Percentiles rank a stretch among this genome's conserved stretches.
Evolutionary conservation across 2,113 vertebrate species (phyloP).

Genomic region (Takifugu flavidus): DNA sequence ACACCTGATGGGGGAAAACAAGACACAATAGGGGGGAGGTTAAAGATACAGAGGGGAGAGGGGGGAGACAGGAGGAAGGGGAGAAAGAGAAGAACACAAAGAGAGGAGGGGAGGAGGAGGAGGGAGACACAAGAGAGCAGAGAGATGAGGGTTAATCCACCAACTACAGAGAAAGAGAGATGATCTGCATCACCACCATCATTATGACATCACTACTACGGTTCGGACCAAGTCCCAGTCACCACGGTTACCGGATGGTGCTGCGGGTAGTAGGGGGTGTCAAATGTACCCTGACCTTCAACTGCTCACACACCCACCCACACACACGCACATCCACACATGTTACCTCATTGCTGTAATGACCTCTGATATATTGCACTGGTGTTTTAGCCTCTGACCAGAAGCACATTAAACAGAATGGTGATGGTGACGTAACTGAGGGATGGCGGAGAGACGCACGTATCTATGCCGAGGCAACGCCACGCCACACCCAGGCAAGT

Average conservation of each 20-base stretch:
- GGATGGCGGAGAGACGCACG: too few species aligned
- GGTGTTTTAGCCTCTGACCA: neutral
- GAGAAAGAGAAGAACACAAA: constrained; percentile 23
- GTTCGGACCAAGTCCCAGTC: constrained; percentile 63
- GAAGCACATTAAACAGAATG: neutral
- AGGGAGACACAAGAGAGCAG: constrained; percentile 56
- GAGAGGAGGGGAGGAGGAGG: constrained; percentile 18
- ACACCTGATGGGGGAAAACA: constrained; percentile 91
- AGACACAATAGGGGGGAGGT: constrained; percentile 59
- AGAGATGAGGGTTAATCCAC: constrained; percentile 64
- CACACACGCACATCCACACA: neutral
- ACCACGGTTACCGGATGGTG: constrained; percentile 52
- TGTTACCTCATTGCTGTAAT: neutral
- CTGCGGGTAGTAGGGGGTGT: constrained; percentile 31
- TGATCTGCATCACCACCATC: constrained; percentile 52
- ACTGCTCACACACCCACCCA: constrained; percentile 14
- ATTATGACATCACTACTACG: constrained; percentile 58
- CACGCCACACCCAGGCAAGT: too few species aligned
- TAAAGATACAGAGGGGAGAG: constrained; percentile 42
- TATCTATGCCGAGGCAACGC: too few species aligned
- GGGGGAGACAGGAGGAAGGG: constrained; percentile 42
- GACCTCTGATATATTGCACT: constrained; percentile 1
- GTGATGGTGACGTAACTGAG: too few species aligned
- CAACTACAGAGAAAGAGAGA: constrained; percentile 54
- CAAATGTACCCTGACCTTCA: constrained; percentile 26